Evolutionary conservation across 1,140 invertebrate species (phyloP).

Genomic region (Caenorhabditis remanei): DNA sequence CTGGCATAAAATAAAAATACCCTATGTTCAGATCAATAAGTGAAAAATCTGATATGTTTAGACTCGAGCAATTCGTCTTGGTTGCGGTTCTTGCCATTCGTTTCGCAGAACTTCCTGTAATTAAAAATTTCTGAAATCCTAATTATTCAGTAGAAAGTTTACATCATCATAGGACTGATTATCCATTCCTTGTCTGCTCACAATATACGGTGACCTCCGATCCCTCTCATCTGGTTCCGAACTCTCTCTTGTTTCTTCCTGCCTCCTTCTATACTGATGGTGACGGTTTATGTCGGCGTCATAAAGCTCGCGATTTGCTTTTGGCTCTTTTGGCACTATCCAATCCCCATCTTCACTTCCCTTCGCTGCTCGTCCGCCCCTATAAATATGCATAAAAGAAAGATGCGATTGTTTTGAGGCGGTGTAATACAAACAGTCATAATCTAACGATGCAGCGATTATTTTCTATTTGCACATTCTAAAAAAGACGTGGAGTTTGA

Average conservation of each 20-base stretch:
- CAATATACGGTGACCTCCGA: not conserved
- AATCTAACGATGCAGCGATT: not conserved
- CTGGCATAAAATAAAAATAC: not conserved
- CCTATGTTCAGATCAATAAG: not conserved
- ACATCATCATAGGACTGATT: constrained; percentile 44
- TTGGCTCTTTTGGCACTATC: constrained; percentile 23
- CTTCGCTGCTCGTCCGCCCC: not conserved
- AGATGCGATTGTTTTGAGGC: constrained; percentile 13
- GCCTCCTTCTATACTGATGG: constrained; percentile 8
- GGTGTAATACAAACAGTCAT: constrained; percentile 47
- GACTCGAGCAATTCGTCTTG: constrained; percentile 53
- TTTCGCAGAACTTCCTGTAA: constrained; percentile 57
- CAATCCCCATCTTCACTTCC: constrained; percentile 38
- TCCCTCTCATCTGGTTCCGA: constrained; percentile 4
- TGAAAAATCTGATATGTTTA: not conserved
- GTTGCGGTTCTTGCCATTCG: constrained; percentile 41
- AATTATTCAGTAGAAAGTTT: not conserved
- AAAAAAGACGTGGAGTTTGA: constrained; percentile 2
- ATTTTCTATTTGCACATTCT: not conserved
- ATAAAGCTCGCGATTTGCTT: constrained; percentile 34
- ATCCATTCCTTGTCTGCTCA: constrained; percentile 33
- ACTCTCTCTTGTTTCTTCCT: not conserved
- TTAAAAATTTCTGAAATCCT: not conserved
- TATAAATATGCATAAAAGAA: constrained; percentile 21
- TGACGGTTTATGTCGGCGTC: constrained; percentile 10